These are phyloP conservation scores for Junonia oenone DNA, from an alignment of 2,888 invertebrate genomes.

Conservation along the genomic window DNA sequence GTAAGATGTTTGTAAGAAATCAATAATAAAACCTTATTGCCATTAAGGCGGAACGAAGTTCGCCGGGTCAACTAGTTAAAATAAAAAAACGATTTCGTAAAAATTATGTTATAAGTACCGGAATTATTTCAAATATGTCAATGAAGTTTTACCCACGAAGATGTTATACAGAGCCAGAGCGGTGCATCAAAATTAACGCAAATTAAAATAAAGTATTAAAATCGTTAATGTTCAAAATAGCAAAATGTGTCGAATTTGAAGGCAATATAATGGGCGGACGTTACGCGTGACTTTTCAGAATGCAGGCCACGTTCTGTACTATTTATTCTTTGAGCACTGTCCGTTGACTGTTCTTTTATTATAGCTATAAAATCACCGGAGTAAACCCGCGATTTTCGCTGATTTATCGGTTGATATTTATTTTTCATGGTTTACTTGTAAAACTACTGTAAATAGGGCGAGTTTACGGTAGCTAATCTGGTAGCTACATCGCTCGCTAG, in stretches of 20 bases:
- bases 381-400: conserved; percentile 66
- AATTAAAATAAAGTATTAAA: background rate
- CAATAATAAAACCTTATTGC: no score
- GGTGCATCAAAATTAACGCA: background rate
- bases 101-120: no score
- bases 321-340: conserved; percentile 63
- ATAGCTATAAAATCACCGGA: conserved; percentile 65
- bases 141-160: background rate
- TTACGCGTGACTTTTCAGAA: conserved; percentile 54
- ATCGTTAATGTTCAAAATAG: conserved; percentile 33
- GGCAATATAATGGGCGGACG: conserved; percentile 51
- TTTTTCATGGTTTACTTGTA: conserved; percentile 67
- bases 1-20: no score
- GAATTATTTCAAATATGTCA: background rate
- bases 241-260: conserved; percentile 57
- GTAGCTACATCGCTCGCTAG: background rate
- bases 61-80: no score
- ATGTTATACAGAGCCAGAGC: background rate
- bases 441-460: conserved; percentile 50
- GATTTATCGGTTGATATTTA: conserved; percentile 73
- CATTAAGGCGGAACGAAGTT: no score
- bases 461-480: conserved; percentile 35
- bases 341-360: conserved; percentile 76
- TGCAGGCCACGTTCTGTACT: conserved; percentile 58
- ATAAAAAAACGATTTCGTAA: no score